Conservation (phyloP, 2,797 vertebrate genomes). For the Sebastes reedi region DNA sequence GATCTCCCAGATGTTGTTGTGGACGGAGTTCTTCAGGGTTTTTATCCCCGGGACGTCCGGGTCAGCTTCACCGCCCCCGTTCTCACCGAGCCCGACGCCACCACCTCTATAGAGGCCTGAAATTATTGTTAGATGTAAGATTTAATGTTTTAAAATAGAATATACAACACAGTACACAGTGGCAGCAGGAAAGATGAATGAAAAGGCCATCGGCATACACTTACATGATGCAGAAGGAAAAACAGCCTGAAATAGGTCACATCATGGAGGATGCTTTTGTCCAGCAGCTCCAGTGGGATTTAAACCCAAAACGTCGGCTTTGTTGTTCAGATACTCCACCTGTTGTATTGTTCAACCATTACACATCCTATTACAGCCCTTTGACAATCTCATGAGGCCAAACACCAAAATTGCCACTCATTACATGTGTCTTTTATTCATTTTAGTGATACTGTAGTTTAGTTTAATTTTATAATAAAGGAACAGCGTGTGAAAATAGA, state of each 20-base stretch:
- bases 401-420: not conserved
- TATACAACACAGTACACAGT: not conserved
- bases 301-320: not conserved
- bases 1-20: slow-evolving; percentile 80
- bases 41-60: slow-evolving; percentile 77
- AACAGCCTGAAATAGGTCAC: not conserved
- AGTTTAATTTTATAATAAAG: not conserved
- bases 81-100: not conserved
- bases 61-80: slow-evolving; percentile 75
- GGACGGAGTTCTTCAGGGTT: slow-evolving; percentile 82
- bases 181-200: not conserved
- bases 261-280: not conserved
- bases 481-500: not conserved
- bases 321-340: not conserved
- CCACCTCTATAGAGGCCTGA: slow-evolving; percentile 22
- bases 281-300: not conserved
- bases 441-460: not conserved
- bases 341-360: not conserved
- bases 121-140: not conserved
- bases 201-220: not conserved
- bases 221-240: not conserved
- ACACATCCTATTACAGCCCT: not conserved
- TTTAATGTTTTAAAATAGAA: not conserved
- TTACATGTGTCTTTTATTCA: not conserved
- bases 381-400: not conserved